These are phyloP conservation scores for Lypha dubia DNA, from an alignment of 2,888 invertebrate species.

Conservation along the genomic window DNA sequence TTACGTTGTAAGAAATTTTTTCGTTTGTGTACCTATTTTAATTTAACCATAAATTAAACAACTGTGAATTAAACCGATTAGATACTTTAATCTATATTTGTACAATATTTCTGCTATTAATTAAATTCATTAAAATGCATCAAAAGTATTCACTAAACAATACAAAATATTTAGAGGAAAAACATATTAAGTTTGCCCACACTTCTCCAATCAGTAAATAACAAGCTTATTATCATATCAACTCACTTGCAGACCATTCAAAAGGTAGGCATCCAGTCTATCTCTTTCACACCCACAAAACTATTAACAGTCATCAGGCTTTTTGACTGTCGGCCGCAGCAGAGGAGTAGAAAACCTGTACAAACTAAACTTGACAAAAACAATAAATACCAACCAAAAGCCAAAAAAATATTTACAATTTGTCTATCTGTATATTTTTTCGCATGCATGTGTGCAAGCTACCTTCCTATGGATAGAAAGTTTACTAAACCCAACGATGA, in stretches of 20 bases:
- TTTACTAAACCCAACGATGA: constrained; percentile 17
- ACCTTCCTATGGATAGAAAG: constrained; percentile 28
- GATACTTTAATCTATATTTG: constrained; percentile 53
- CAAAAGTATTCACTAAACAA: constrained; percentile 14
- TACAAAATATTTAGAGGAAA: not conserved
- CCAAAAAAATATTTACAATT: constrained; percentile 53
- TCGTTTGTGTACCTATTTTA: not conserved
- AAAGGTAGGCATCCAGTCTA: not conserved
- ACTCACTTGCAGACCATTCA: constrained; percentile 30
- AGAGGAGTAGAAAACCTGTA: constrained; percentile 64
- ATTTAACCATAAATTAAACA: not conserved
- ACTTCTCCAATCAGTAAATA: constrained; percentile 34
- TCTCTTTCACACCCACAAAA: constrained; percentile 47
- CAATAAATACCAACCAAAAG: constrained; percentile 67
- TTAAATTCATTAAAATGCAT: constrained; percentile 61
- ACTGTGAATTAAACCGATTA: constrained; percentile 58
- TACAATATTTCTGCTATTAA: constrained; percentile 56
- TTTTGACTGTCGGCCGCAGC: not conserved
- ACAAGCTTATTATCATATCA: constrained; percentile 1
- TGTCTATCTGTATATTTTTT: not conserved
- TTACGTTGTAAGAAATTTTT: not conserved
- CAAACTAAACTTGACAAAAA: constrained; percentile 71
- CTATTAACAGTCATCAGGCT: not conserved
- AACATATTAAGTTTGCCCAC: not conserved
- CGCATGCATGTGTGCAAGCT: not conserved